Evolutionary conservation across 2,888 invertebrate species (phyloP).

Genomic region (Macaria notata): DNA sequence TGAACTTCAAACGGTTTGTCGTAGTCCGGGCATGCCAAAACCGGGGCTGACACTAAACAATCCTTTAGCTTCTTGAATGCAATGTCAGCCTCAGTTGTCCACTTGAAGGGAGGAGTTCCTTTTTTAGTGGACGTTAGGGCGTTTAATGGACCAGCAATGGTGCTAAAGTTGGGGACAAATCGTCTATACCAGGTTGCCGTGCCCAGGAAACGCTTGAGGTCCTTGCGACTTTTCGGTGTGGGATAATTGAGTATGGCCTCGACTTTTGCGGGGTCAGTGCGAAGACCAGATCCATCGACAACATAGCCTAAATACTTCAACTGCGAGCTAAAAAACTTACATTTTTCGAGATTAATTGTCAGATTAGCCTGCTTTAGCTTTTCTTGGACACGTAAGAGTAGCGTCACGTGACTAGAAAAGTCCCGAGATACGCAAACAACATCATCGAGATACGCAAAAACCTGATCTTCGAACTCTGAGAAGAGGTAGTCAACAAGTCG

Average conservation of each 20-base stretch:
- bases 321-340: neutral
- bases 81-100: conserved; percentile 28
- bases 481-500: neutral
- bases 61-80: conserved; percentile 25
- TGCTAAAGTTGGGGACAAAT: conserved; percentile 1
- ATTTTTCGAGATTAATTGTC: neutral
- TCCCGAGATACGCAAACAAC: neutral
- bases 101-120: conserved; percentile 21
- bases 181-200: neutral
- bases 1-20: conserved; percentile 31
- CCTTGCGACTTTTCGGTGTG: neutral
- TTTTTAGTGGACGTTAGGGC: conserved; percentile 32
- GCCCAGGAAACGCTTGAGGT: neutral
- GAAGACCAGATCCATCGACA: neutral
- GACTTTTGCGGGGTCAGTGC: neutral
- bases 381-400: neutral
- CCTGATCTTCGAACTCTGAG: neutral
- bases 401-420: neutral
- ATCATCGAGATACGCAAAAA: neutral
- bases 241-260: neutral
- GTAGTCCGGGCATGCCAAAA: conserved; percentile 34
- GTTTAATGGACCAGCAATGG: conserved; percentile 27
- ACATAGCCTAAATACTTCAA: conserved; percentile 4
- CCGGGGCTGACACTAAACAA: conserved; percentile 12
- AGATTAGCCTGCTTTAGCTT: conserved; percentile 1